Base-by-base conservation (phyloP, 92 coral and sea anemone species). In the Palythoa grandis region DNA sequence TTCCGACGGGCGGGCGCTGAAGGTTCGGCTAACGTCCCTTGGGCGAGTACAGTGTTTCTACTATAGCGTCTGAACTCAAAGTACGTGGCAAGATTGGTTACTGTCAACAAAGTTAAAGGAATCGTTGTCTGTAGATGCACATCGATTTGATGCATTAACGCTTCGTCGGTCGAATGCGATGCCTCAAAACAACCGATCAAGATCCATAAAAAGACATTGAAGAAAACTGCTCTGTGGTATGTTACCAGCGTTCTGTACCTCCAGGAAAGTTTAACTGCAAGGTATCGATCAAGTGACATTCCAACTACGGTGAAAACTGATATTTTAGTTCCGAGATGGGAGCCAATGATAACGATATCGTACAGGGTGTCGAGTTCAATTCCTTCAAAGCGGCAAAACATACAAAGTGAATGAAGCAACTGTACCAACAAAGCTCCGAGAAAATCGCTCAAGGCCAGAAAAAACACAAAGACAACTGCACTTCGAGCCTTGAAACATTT, bases 71-170 rank as follows among this genome's bases (percentile, higher is more conserved):
- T 89, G 76, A 93, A 91, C 53, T 82, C 88, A 5, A 88, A 25
- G 82, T 86, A 93, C 2, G 95, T 88, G 7, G 95, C 93, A 17
- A 84, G 23, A 50, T 86, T 86, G 35, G 83, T 78, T 24, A 72
- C 53, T 17, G 89, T 54, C 20, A 91, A 39, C 16, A 85, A 74
- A 0, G 77, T 57, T 40, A 93, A 22, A 3, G 96, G 96, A 37
- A 89, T 40, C 3, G 96, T 91, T 0, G 96, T 91, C 71, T 93
- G 96, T 37, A 91, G 56, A 61, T 93, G 96, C 22, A 93, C 37
- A 58, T 93, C 96, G 1, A 91, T 61, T 6, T 60, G 35, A 50
- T 91, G 92, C 39, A 93, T 76, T 10, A 79, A 47, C 63, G 84
- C 80, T 22, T 77, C 61, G 58, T 72, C 66, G 17, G 24, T 56